Evolutionary conservation across 2,113 vertebrate genomes (phyloP).

Genomic region (Cryptotis parvus): DNA sequence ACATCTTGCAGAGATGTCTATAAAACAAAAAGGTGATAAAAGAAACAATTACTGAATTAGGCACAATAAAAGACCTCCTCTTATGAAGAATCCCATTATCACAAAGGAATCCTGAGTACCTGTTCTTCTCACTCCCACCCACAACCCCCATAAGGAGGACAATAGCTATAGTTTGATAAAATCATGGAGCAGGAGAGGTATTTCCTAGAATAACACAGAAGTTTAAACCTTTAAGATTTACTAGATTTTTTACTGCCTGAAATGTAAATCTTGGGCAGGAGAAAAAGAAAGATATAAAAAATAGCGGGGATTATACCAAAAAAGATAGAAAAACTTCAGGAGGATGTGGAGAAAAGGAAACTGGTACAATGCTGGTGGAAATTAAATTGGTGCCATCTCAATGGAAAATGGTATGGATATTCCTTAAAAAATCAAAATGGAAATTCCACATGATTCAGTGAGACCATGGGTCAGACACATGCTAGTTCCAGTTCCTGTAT

Average conservation of each 20-base stretch:
- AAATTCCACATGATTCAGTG: too few relatives aligned
- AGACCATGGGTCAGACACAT: too few relatives aligned
- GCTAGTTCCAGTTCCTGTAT: too few relatives aligned
- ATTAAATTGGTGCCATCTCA: slow-evolving; percentile 26
- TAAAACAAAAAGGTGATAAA: slow-evolving; percentile 63
- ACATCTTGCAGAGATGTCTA: slow-evolving; percentile 32
- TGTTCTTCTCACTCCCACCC: slow-evolving; percentile 12
- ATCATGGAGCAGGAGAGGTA: slow-evolving; percentile 8
- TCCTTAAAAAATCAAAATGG: too few relatives aligned
- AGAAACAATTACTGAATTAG: slow-evolving; percentile 70
- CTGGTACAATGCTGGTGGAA: slow-evolving; percentile 29
- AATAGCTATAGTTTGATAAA: slow-evolving; percentile 49
- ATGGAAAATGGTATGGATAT: not conserved
- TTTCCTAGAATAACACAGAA: slow-evolving; percentile 47
- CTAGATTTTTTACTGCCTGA: not conserved
- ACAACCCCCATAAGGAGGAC: not conserved
- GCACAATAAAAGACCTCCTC: slow-evolving; percentile 58
- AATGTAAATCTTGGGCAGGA: not conserved
- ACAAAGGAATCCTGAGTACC: slow-evolving; percentile 23
- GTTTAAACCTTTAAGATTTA: not conserved
- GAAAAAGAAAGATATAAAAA: too few relatives aligned
- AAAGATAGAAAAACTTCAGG: too few relatives aligned
- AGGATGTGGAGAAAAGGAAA: not conserved
- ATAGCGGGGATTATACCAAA: too few relatives aligned
- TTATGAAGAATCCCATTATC: slow-evolving; percentile 43